Percentiles rank a stretch among this genome's conserved stretches.
Conservation (phyloP, 2,888 invertebrate genomes). For the Phania funesta region DNA sequence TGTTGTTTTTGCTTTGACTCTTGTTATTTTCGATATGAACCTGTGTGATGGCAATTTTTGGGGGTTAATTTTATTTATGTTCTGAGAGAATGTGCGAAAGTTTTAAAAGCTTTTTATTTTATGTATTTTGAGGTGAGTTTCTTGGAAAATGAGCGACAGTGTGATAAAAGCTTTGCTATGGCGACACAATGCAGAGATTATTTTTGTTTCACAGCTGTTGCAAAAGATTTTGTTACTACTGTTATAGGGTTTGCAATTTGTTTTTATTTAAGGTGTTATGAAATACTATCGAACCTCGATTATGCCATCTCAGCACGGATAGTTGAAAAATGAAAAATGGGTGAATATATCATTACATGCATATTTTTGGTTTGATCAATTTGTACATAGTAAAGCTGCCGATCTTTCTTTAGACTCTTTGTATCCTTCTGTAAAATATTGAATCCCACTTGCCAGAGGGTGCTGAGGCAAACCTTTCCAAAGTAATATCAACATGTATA, state of each 20-base stretch:
- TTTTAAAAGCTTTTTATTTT: constrained; percentile 24
- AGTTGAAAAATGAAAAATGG: too few relatives aligned
- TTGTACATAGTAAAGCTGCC: too few relatives aligned
- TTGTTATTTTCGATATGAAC: not conserved
- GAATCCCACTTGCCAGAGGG: too few relatives aligned
- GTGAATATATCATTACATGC: too few relatives aligned
- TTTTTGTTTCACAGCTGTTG: not conserved
- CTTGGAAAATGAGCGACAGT: not conserved
- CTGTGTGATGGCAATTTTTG: not conserved
- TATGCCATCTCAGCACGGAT: too few relatives aligned
- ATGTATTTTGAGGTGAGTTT: not conserved
- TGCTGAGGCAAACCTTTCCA: too few relatives aligned
- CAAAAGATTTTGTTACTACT: not conserved
- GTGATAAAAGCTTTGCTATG: constrained; percentile 12
- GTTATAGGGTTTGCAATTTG: not conserved
- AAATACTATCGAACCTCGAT: too few relatives aligned
- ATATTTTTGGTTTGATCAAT: too few relatives aligned
- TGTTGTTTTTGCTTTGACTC: not conserved
- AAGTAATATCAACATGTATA: too few relatives aligned
- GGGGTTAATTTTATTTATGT: constrained; percentile 1
- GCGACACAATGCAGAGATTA: not conserved
- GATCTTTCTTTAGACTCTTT: too few relatives aligned
- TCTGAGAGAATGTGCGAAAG: constrained; percentile 23
- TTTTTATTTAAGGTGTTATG: not conserved
- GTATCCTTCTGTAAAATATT: too few relatives aligned